Evolutionary conservation across 2,888 invertebrate genomes (phyloP), one percentile per base, ranked within the genome.

Genomic region (Archaeoteleia sp.): DNA sequence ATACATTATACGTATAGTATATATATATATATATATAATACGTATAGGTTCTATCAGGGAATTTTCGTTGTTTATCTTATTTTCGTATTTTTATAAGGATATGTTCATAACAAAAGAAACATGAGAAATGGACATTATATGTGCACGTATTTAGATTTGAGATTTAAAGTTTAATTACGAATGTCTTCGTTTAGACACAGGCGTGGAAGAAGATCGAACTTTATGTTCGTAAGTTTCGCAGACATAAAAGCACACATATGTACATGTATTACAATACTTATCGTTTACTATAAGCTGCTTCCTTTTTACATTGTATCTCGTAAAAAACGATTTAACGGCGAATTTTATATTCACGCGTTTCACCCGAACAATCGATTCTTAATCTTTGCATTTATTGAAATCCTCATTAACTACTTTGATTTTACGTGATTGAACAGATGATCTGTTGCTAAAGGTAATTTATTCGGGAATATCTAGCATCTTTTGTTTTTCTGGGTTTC

Each of bases 261-360:
- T 53, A 30, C 42, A 53, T 53, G 39, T 53, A 40, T 40, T 17
- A 40, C 25, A 53, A 42, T 17, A 29, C 8, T 40, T 25, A 40
- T 25, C 40, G 25, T 40, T 13, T 40, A 40, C 40, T 25, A n/a
- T 25, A 7, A 10, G 10, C 17, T n/a, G 9, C n/a, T 29, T 29
- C 29, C n/a, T 37, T 40, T 40, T 25, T 40, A 40, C 40, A 40
- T 12, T 12, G 12, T 25, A 12, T 10, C 25, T 40, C 17, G 14
- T 35, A 12, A 12, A 13, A 12, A 23, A 23, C 7, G 7, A 5
- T 23, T 23, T 7, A 23, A 23, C 23, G 23, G 23, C 23, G 7
- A 23, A 23, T 5, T 23, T 7, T 23, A 5, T 23, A 23, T 23
- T 40, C 7, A 9, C 2, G n/a, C n/a, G n/a, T n/a, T n/a, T n/a